phyloP scores from a whole-genome alignment of 2,888 invertebrate genomes.

The Calameuta idolon region DNA sequence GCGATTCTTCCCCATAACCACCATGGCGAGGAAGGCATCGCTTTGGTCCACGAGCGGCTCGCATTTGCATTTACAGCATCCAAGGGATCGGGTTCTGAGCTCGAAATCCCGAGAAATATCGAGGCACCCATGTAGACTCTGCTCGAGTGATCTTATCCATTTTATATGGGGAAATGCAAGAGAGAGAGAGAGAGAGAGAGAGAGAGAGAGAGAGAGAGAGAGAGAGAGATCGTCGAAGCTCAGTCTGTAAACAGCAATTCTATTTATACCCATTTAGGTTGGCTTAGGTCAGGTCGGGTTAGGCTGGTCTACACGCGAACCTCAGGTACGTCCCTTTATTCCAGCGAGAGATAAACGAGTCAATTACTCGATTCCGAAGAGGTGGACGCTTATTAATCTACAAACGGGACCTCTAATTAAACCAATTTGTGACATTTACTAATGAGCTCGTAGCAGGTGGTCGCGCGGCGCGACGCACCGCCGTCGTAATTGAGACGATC shows the following conservation, averaged over 20 bases:
- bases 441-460: constrained; percentile 27
- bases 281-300: background rate
- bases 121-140: background rate
- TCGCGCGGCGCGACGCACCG: background rate
- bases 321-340: constrained; percentile 13
- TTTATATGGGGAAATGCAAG: background rate
- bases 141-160: background rate
- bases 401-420: constrained; percentile 48
- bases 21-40: background rate
- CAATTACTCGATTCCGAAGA: constrained; percentile 44
- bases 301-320: background rate
- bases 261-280: background rate
- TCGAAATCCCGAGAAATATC: background rate
- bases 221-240: background rate
- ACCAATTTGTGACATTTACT: constrained; percentile 51
- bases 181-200: background rate
- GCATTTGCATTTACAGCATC: background rate
- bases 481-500: background rate
- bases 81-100: background rate
- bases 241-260: background rate
- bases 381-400: constrained; percentile 40
- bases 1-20: background rate
- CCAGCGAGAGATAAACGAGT: constrained; percentile 33
- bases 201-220: background rate
- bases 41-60: background rate